Evolutionary conservation across 1,140 invertebrate species (phyloP).

Genomic region (Planococcus citri): DNA sequence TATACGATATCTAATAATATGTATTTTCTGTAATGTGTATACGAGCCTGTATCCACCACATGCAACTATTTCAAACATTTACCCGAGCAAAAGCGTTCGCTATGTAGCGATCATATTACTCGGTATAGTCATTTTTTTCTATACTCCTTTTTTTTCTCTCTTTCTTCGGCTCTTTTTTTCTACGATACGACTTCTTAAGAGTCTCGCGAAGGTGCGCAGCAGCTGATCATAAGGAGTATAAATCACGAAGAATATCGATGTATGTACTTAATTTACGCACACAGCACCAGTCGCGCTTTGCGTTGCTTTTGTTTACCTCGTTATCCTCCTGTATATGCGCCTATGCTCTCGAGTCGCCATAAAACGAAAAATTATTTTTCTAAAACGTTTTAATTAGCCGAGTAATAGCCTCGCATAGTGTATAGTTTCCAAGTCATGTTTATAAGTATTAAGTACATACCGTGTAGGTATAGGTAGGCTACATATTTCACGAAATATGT

Average conservation of each 20-base stretch:
- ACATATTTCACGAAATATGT: no score
- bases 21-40: no score
- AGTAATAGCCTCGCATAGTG: not conserved
- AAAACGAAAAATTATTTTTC: not conserved
- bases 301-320: not conserved
- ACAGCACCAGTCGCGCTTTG: not conserved
- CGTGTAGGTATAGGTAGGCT: no score
- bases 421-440: not conserved
- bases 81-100: not conserved
- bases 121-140: not conserved
- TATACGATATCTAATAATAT: no score
- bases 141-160: not conserved
- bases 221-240: not conserved
- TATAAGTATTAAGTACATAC: no score
- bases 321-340: not conserved
- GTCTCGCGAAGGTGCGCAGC: no score
- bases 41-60: not conserved
- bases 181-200: not conserved
- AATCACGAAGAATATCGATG: not conserved
- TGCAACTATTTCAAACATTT: not conserved
- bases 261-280: not conserved
- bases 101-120: not conserved
- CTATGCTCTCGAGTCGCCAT: not conserved
- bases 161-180: not conserved
- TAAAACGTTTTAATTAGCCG: not conserved